These are phyloP conservation scores for Phacellophora camtschatica DNA, from an alignment of 30 jellyfish, hydroid and myxozoan species.

Conservation along the genomic window DNA sequence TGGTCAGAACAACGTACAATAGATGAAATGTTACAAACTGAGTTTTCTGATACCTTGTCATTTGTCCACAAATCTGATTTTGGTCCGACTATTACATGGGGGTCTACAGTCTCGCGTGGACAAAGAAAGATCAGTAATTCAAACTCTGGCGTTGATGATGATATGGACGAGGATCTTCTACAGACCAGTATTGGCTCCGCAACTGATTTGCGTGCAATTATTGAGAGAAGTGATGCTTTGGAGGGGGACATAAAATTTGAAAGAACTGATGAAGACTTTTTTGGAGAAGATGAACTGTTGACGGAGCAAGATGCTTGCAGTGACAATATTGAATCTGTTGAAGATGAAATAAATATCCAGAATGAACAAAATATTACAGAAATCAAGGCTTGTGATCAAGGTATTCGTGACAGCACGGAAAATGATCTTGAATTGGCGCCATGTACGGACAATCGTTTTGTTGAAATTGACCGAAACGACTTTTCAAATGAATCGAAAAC, in stretches of 20 bases:
- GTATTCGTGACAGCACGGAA: no score
- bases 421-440: no score
- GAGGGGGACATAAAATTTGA: background rate
- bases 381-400: no score
- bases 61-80: background rate
- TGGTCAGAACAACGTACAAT: conserved; percentile 47
- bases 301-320: no score
- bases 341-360: no score
- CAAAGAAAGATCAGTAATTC: background rate
- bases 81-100: conserved; percentile 62
- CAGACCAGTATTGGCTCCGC: conserved; percentile 56
- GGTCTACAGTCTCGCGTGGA: background rate
- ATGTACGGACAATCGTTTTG: no score
- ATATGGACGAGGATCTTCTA: conserved; percentile 26
- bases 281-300: no score
- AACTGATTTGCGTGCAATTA: conserved; percentile 37
- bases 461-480: no score
- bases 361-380: no score
- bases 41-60: background rate
- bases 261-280: no score
- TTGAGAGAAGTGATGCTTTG: conserved; percentile 6
- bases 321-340: no score
- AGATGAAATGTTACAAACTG: background rate
- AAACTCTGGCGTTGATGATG: conserved; percentile 2
- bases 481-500: no score